These are phyloP conservation scores for Chondrilla cf. caribensis DNA, from an alignment of 37 sponge, comb jelly and placozoan species.

Conservation along the genomic window DNA sequence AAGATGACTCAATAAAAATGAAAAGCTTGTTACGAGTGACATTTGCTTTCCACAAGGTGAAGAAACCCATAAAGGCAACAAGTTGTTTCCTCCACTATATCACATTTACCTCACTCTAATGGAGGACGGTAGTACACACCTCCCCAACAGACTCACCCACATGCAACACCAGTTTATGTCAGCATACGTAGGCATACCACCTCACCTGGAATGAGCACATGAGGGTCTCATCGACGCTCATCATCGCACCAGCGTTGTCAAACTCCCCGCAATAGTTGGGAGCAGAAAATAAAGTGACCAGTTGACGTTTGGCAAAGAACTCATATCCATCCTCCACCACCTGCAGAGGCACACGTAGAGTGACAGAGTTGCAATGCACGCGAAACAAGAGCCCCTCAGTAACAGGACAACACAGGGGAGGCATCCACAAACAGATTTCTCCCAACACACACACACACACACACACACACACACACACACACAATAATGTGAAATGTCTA, in stretches of 20 bases:
- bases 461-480: constrained; percentile 11
- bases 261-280: constrained; percentile 98
- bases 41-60: too few relatives aligned
- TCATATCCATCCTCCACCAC: constrained; percentile 97
- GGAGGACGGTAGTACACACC: too few relatives aligned
- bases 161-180: not conserved
- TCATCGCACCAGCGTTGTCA: constrained; percentile 97
- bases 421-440: not conserved
- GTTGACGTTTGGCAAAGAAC: constrained; percentile 95
- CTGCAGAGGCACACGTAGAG: constrained; percentile 13
- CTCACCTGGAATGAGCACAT: constrained; percentile 95
- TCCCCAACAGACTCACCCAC: too few relatives aligned
- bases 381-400: not conserved
- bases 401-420: not conserved
- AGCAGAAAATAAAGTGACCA: constrained; percentile 94
- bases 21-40: too few relatives aligned
- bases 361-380: not conserved
- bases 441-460: not conserved
- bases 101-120: too few relatives aligned
- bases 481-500: too few relatives aligned
- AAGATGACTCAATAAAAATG: too few relatives aligned
- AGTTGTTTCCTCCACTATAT: too few relatives aligned
- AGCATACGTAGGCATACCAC: not conserved
- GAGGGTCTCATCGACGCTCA: constrained; percentile 94
- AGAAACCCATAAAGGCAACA: too few relatives aligned